phyloP scores from a whole-genome alignment of 2,888 invertebrate species.

The Acronicta alni region DNA sequence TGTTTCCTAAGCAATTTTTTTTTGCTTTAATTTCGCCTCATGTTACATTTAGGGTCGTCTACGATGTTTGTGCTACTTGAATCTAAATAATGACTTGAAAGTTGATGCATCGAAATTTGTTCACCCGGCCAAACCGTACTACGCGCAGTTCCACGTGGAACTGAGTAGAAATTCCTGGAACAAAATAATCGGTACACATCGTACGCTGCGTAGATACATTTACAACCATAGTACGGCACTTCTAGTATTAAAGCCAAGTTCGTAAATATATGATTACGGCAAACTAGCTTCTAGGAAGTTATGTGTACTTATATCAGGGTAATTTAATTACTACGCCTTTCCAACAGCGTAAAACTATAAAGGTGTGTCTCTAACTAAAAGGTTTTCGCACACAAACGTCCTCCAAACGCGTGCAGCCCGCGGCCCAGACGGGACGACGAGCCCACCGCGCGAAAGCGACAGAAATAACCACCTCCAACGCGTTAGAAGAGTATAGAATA shows the following conservation, averaged over 20 bases:
- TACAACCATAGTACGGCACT: neutral
- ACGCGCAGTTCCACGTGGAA: neutral
- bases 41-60: no score
- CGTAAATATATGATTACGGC: slow-evolving; percentile 8
- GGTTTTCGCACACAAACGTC: slow-evolving; percentile 50
- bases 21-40: no score
- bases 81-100: no score
- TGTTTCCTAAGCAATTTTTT: no score
- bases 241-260: neutral
- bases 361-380: slow-evolving; percentile 36
- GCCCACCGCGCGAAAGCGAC: slow-evolving; percentile 71
- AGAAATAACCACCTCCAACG: slow-evolving; percentile 33
- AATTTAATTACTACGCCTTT: slow-evolving; percentile 48
- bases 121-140: no score
- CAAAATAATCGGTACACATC: neutral
- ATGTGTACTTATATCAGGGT: neutral
- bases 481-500: slow-evolving; percentile 65
- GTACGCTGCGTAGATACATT: neutral
- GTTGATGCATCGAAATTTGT: no score
- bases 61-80: no score
- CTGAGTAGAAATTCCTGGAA: slow-evolving; percentile 12
- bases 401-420: slow-evolving; percentile 71
- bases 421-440: slow-evolving; percentile 80
- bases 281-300: slow-evolving; percentile 24
- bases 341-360: slow-evolving; percentile 41